Percentiles rank a stretch among this genome's conserved stretches.
phyloP scores from a whole-genome alignment of 2,113 vertebrate genomes.

The Myrmecobius fasciatus region DNA sequence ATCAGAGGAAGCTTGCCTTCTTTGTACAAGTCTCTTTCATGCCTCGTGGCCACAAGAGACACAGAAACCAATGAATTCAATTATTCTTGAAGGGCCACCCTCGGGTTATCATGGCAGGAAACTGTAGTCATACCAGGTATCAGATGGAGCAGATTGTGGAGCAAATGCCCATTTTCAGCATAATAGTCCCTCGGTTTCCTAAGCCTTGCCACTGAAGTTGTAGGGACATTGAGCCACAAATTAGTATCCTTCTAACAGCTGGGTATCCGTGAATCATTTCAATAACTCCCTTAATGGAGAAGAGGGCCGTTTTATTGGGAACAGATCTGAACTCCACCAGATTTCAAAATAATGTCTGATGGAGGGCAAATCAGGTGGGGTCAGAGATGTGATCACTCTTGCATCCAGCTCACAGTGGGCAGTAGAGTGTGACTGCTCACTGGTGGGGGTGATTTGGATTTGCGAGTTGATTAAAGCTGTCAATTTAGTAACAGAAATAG shows the following conservation, averaged over 20 bases:
- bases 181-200: constrained; percentile 29
- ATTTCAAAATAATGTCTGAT: constrained; percentile 38
- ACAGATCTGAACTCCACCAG: constrained; percentile 10
- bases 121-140: constrained; percentile 28
- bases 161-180: neutral
- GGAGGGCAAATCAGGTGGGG: constrained; percentile 31
- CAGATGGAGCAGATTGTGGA: neutral
- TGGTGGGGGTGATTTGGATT: constrained; percentile 56
- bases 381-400: constrained; percentile 32
- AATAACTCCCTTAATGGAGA: constrained; percentile 52
- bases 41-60: constrained; percentile 19
- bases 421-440: constrained; percentile 37
- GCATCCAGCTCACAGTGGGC: constrained; percentile 20
- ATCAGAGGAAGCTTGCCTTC: constrained; percentile 38
- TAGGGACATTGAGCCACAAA: constrained; percentile 21
- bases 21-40: neutral
- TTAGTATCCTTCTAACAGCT: constrained; percentile 17
- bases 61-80: constrained; percentile 41
- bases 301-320: constrained; percentile 49
- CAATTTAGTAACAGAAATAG: constrained; percentile 65
- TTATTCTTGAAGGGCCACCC: constrained; percentile 28
- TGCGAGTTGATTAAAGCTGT: constrained; percentile 74
- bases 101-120: neutral
- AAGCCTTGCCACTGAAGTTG: constrained; percentile 1
- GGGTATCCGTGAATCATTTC: constrained; percentile 14